Evolutionary conservation across 2,113 vertebrate genomes (phyloP).

Genomic region (Coracopsis vasa): DNA sequence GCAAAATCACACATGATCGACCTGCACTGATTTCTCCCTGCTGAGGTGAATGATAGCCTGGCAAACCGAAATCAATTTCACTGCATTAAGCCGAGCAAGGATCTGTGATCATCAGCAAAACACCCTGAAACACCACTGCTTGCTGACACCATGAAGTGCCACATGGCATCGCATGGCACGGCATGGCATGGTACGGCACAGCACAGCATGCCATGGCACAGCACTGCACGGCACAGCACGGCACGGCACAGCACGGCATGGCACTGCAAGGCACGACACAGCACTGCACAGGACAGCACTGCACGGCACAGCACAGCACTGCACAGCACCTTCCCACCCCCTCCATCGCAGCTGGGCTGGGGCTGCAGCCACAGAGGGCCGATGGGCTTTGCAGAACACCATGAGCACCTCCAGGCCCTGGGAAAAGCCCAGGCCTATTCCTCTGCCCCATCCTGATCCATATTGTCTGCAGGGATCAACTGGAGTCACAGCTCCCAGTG

Average conservation of each 20-base stretch:
- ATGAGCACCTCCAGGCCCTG: accelerated
- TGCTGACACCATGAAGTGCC: accelerated
- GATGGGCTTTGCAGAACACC: no score
- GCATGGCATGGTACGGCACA: no score
- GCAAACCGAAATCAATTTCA: conserved; percentile 75
- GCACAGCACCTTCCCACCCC: neutral
- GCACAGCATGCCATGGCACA: no score
- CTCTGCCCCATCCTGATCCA: accelerated
- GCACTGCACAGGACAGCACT: no score
- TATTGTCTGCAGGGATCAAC: accelerated
- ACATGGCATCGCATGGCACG: neutral
- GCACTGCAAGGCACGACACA: neutral
- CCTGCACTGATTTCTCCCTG: conserved; percentile 68
- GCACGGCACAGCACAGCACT: neutral
- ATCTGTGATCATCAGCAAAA: conserved; percentile 31
- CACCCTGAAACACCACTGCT: neutral
- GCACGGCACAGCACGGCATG: no score
- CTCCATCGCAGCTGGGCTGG: neutral
- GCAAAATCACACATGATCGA: conserved; percentile 63
- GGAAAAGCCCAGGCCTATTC: neutral
- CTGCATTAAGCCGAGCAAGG: conserved; percentile 73
- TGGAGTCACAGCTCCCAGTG: accelerated
- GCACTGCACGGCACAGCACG: no score
- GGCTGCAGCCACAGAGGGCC: accelerated
- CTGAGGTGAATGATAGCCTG: conserved; percentile 70